Evolutionary conservation across 1,140 invertebrate species (phyloP), one percentile per base, ranked within the genome.

Genomic region (Trichomalopsis sarcophagae): DNA sequence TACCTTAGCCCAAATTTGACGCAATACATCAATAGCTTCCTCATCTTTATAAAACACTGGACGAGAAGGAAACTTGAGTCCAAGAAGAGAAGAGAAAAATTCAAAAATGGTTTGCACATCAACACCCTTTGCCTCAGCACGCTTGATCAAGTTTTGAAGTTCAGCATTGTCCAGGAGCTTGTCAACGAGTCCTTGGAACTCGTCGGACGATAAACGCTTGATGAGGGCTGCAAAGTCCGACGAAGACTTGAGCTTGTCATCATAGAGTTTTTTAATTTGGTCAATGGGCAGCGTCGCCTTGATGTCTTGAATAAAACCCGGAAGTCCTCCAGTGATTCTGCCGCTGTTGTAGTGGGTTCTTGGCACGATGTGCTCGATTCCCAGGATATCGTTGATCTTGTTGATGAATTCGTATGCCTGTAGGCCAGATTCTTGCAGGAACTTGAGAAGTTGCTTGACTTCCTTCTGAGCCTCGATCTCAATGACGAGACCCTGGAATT

Each of bases 281-380:
- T 90, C 75, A 0, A 86, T 10, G 4, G 91, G 91, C 23, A 91
- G 62, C n/a, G 89, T 6, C 10, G 87, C 84, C 47, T 86, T 86
- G 7, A 91, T 21, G 30, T 91, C 90, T 0, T 80, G 36, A 23
- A 89, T 40, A 11, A 90, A 83, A 36, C 85, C 89, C 17, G 76
- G 14, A 11, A 90, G 36, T 81, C 90, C 90, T 7, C 84, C 87
- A 10, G 84, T 86, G 13, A 88, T 84, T 44, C 75, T 86, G 1
- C 4, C 23, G 50, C 66, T 23, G 30, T 17, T 62, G 0, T 6
- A n/a, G 30, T 44, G 10, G 2, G n/a, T 30, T 1, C 17, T 44
- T 17, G 73, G 84, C 85, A 82, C 33, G 0, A 85, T 30, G 3
- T 68, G 82, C 13, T 86, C 82, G 3, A 90, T 76, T 40, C 87